Evolutionary conservation across 2,888 invertebrate genomes (phyloP).

Genomic region (Osedax frankpressi): DNA sequence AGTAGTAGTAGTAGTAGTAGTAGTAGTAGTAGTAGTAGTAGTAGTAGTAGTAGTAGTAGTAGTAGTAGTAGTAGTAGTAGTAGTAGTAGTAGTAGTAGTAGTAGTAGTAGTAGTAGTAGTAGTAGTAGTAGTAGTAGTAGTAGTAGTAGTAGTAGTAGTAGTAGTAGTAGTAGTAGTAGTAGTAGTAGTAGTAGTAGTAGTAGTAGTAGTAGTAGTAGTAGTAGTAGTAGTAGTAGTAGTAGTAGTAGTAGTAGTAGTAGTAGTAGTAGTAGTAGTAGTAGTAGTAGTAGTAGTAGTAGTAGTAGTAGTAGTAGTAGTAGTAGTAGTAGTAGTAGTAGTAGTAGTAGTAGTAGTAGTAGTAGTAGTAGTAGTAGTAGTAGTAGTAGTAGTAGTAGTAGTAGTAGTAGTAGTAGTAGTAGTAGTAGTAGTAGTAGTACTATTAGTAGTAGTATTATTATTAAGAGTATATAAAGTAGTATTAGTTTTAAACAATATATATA

Average conservation of each 20-base stretch:
- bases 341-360: conserved; percentile 6
- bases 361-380: conserved; percentile 3
- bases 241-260: neutral
- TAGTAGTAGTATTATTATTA: conserved; percentile 16
- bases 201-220: conserved; percentile 19
- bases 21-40: conserved; percentile 18
- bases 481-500: neutral
- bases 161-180: conserved; percentile 16
- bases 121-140: conserved; percentile 18
- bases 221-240: conserved; percentile 19
- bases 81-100: conserved; percentile 11
- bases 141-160: conserved; percentile 15
- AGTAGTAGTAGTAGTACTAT: conserved; percentile 13
- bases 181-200: conserved; percentile 17
- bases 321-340: neutral
- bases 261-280: neutral
- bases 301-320: conserved; percentile 5
- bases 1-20: conserved; percentile 19
- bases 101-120: conserved; percentile 15
- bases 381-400: conserved; percentile 16
- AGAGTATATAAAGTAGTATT: neutral
- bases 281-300: neutral
- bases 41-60: conserved; percentile 16
- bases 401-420: conserved; percentile 15
- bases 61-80: conserved; percentile 3